phyloP scores from a whole-genome alignment of 1,140 invertebrate genomes.

The Lethocerus indicus region DNA sequence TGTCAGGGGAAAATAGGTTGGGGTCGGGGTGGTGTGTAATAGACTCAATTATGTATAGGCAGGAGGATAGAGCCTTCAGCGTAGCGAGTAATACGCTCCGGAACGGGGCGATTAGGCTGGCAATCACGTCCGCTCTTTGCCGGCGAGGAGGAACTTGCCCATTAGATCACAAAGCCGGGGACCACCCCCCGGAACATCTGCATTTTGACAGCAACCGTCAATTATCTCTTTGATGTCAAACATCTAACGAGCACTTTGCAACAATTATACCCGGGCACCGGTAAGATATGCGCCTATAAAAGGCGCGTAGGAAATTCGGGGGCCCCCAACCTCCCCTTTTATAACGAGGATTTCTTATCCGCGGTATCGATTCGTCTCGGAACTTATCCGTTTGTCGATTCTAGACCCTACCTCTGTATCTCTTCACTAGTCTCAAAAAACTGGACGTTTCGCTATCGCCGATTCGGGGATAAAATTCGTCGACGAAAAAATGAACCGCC shows the following conservation, averaged over 20 bases:
- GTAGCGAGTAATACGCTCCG: too few species aligned
- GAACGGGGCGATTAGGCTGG: slow-evolving; percentile 1
- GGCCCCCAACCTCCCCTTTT: background rate
- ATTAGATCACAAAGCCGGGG: too few species aligned
- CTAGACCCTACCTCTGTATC: background rate
- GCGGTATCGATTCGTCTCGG: background rate
- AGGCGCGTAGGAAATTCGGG: background rate
- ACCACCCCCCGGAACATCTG: background rate
- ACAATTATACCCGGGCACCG: slow-evolving; percentile 3
- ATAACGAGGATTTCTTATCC: background rate
- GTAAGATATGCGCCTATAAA: background rate
- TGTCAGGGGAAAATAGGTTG: too few species aligned
- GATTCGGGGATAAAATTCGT: too few species aligned
- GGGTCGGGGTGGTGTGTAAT: slow-evolving; percentile 6
- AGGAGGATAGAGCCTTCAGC: background rate
- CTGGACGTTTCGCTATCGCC: too few species aligned
- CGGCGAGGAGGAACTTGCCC: too few species aligned
- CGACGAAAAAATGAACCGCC: too few species aligned
- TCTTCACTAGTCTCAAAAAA: too few species aligned
- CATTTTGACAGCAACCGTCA: slow-evolving; percentile 5
- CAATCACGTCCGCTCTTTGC: slow-evolving; percentile 1
- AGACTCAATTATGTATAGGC: slow-evolving; percentile 4
- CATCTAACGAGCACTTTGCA: slow-evolving; percentile 8
- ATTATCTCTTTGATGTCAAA: slow-evolving; percentile 14
- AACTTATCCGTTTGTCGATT: background rate